Base-by-base conservation (phyloP, 2,797 vertebrate genomes). In the Channallabes apus region DNA sequence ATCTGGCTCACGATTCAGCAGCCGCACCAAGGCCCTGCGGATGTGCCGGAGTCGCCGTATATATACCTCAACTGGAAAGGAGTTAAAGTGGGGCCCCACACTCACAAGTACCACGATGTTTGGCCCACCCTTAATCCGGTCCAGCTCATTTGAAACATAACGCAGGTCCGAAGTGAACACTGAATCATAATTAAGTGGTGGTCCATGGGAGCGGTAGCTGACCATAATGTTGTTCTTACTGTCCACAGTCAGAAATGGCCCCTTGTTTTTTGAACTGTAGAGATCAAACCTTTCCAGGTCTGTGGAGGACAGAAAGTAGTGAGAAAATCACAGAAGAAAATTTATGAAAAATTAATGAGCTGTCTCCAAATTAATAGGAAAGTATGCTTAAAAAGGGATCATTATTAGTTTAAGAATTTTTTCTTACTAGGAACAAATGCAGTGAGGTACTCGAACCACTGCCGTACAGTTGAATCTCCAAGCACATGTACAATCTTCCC, bases 51-150 rank as follows among this genome's bases (percentile, higher is more conserved):
- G 95, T 3, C 98, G 92, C 0, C 96, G 94, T 82, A 98, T 96
- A 88, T 98, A 99, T 0, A 51, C 14, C 27, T 73, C 41, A 54
- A 98, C 93, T 0, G 97, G 97, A 89, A 97, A 99, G 24, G 97
- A 98, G 95, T 97, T 99, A 92, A 99, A 99, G 86, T 99, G 98
- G 58, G 98, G 96, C 98, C 98, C 99, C 29, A 99, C 89, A 68
- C 97, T 97, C 86, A 78, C 20, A 61, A 78, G 56, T 14, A 99
- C 93, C 0, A 99, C 94, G 68, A 96, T 97, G 94, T 97, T 95
- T 58, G 94, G 95, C 5, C 98, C 98, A 0, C 98, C 98, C 0
- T 95, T 91, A 0, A 99, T 96, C 81, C 96, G 92, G 3, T 97
- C 94, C 91, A 99, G 94, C 90, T 99, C 98, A 0, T 99, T 99